Base-by-base conservation (phyloP, 1,140 invertebrate genomes). In the Metaphire vulgaris region DNA sequence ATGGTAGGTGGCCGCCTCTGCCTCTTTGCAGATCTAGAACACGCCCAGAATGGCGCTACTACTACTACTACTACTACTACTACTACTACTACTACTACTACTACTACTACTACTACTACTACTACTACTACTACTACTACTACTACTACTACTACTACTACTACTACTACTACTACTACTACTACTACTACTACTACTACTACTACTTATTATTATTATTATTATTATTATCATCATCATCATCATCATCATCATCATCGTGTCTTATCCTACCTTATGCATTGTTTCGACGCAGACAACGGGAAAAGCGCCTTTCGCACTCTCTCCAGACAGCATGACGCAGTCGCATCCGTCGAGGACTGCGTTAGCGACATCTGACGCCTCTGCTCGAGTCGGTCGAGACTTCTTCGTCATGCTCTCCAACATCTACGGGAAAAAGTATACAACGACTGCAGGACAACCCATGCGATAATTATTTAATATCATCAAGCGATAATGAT, bases 301-400 rank as follows among this genome's bases (percentile, higher is more conserved):
- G 0, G 96, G 96, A 85, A 97, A 98, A 79, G 95, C 92, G 79
- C 96, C 96, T 88, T 98, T 98, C 66, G 97, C 96, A 0, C 96
- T 98, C 87, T 99, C 97, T n/a, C 96, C 96, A 1, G 95, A 97
- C 82, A 99, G 88, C 96, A 98, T 98, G n/a, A 98, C 95, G 86
- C 96, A 98, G 85, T 98, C 97, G 64, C 96, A 95, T n/a, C 97
- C 96, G 88, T 99, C 97, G 16, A 98, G 87, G 80, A 99, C 92
- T 1, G 97, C 97, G 87, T 99, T 99, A 64, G 96, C 96, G 0
- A 99, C 96, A 88, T 99, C 97, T 0, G 94, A 95, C 14, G 92
- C 92, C 88, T 99, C 97, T 56, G 97, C 96, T 80, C 96, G 89
- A 0, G 97, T 99, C 16, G 97, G 93, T 31, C 96, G 89, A 2